Base-by-base conservation (phyloP, 2,888 invertebrate genomes). In the Pyralis farinalis region DNA sequence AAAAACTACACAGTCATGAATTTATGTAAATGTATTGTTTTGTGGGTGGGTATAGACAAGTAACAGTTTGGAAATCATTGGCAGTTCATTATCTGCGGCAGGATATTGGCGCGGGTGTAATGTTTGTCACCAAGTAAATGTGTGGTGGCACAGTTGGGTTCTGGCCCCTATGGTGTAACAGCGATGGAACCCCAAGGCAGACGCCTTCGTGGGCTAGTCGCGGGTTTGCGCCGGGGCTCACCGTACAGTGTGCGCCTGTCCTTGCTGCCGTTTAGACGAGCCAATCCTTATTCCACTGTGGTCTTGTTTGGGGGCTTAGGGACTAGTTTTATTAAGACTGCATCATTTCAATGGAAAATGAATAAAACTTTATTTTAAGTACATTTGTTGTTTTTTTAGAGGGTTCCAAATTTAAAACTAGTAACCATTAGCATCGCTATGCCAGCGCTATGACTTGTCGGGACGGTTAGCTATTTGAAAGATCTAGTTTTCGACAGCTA, bases 201-300 rank as follows among this genome's bases (percentile, higher is more conserved):
- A 7, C 21, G 11, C 39, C 47, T 45, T 41, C 35, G 59, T 60
- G 60, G 57, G 60, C 55, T 58, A 60, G 60, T 47, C 51, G 56
- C 47, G 7, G 25, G 25, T 25, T 25, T n/a, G 25, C 25, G 7
- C 25, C 25, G 25, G 25, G 25, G 25, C 25, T 16, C 25, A 25
- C 8, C n/a, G 7, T 7, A 4, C 1, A 16, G 25, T 7, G 25
- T n/a, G 25, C 25, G 25, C 25, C 25, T 25, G n/a, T 25, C 25
- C 2, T 25, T 25, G n/a, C 25, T 25, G 16, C 16, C 16, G 25
- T 25, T 2, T n/a, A 2, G 7, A 5, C n/a, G 25, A 25, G 25
- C 25, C n/a, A 25, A 8, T 2, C 25, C 25, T 3, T 2, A 7
- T 3, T 25, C 25, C n/a, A 25, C 25, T 25, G 25, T 25, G 25